phyloP scores from a whole-genome alignment of 2,888 invertebrate genomes.

The Acanthosoma haemorrhoidale region DNA sequence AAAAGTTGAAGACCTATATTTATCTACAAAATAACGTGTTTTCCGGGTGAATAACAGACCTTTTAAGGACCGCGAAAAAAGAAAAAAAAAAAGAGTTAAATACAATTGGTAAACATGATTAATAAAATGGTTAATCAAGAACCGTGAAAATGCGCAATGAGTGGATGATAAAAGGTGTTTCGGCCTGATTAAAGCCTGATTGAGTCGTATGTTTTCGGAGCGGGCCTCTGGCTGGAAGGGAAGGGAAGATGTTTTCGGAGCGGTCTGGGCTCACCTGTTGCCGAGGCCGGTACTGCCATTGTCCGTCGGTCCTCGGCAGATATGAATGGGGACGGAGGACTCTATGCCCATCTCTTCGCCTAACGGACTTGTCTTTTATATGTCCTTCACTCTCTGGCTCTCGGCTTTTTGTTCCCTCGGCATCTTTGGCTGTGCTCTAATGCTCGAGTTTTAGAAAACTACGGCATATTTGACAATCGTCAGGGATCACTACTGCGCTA shows the following conservation, averaged over 20 bases:
- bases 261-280: neutral
- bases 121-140: conserved; percentile 10
- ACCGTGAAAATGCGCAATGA: conserved; percentile 12
- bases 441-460: too few species aligned
- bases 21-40: too few species aligned
- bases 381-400: neutral
- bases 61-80: too few species aligned
- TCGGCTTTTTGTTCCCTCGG: too few species aligned
- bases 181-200: conserved; percentile 9
- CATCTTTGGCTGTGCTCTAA: too few species aligned
- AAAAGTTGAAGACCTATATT: too few species aligned
- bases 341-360: conserved; percentile 1
- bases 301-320: neutral
- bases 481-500: too few species aligned
- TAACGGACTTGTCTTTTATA: conserved; percentile 10
- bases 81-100: neutral
- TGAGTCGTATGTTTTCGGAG: neutral
- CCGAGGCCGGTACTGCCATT: too few species aligned
- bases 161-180: conserved; percentile 14
- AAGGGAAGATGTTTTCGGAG: neutral
- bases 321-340: neutral
- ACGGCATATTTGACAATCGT: too few species aligned
- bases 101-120: neutral
- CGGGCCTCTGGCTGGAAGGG: neutral
- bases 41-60: too few species aligned